Percentiles rank a stretch among this genome's conserved stretches.
These are phyloP conservation scores for Hypolimnas misippus DNA, from an alignment of 2,888 invertebrate genomes.

Conservation along the genomic window DNA sequence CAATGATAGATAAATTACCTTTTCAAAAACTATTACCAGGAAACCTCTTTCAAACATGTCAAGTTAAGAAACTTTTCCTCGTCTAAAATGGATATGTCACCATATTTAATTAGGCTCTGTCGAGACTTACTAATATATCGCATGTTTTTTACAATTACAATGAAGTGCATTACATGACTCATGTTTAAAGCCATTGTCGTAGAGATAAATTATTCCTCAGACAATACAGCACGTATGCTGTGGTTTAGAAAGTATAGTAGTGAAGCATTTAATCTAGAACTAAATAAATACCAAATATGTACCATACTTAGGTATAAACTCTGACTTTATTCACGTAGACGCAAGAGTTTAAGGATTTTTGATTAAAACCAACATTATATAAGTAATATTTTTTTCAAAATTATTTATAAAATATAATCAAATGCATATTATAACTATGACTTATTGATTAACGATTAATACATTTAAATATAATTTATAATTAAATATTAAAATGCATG, in stretches of 20 bases:
- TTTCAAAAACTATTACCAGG: too few species aligned
- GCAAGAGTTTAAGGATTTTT: too few species aligned
- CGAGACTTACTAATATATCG: constrained; percentile 6
- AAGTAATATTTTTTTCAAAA: too few species aligned
- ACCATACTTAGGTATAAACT: too few species aligned
- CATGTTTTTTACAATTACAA: constrained; percentile 26
- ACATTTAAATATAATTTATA: not conserved
- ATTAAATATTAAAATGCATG: not conserved
- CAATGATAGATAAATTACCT: too few species aligned
- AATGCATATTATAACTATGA: too few species aligned
- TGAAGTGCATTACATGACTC: constrained; percentile 24
- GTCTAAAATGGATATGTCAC: constrained; percentile 15
- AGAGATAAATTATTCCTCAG: not conserved
- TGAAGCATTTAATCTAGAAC: too few species aligned
- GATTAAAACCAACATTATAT: too few species aligned
- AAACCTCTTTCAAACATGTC: not conserved
- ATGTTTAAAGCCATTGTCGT: constrained; percentile 11
- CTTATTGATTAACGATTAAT: too few species aligned
- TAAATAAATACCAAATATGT: too few species aligned
- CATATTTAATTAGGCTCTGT: constrained; percentile 14
- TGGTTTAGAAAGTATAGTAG: not conserved
- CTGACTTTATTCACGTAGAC: too few species aligned
- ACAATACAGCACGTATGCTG: not conserved
- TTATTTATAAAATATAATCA: too few species aligned
- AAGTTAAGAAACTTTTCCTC: not conserved